Evolutionary conservation across 2,113 vertebrate genomes (phyloP), one percentile per base, ranked within the genome.

Genomic region (Corythoichthys intestinalis): DNA sequence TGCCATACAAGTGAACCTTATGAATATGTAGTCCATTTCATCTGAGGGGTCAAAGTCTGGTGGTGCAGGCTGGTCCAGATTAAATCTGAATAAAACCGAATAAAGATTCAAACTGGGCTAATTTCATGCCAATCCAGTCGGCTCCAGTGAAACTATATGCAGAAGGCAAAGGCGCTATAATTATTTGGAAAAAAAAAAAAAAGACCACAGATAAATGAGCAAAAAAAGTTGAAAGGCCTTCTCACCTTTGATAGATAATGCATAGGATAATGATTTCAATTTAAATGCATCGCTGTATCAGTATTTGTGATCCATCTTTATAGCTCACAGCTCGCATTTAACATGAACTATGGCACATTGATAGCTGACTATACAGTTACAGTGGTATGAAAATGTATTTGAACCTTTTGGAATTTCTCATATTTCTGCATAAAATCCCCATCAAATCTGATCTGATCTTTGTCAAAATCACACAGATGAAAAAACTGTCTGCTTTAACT

Each of bases 121-220:
- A 91, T 92, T 93, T 93, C 87, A 91, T 90, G 90, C 87, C 75
- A 76, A 87, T 91, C 89, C 84, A 81, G 73, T 72, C 65, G 86
- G 83, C 82, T 90, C 79, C 82, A 85, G 85, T 85, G 84, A 89
- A 89, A 87, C 74, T 78, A 82, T 84, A 82, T 84, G 85, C 79
- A 74, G 87, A 85, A 87, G 75, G 72, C 41, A 64, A 69, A 85
- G 77, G 72, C 69, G 78, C 73, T 85, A 65, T 73, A 85, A 76
- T 80, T 83, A 86, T 85, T 86, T 80, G 69, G 77, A 78, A 81
- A 85, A 44, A 77, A 81, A 78, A 81, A 85, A 44, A 77, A 81
- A 86, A 79, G 83, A 89, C 80, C 88, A 89, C 81, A 86, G 85
- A 89, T 87, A 91, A 88, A 88, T 86, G 79, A 50, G 41, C 48